phyloP scores from a whole-genome alignment of 2,797 vertebrate species.

The Eospalax fontanierii region DNA sequence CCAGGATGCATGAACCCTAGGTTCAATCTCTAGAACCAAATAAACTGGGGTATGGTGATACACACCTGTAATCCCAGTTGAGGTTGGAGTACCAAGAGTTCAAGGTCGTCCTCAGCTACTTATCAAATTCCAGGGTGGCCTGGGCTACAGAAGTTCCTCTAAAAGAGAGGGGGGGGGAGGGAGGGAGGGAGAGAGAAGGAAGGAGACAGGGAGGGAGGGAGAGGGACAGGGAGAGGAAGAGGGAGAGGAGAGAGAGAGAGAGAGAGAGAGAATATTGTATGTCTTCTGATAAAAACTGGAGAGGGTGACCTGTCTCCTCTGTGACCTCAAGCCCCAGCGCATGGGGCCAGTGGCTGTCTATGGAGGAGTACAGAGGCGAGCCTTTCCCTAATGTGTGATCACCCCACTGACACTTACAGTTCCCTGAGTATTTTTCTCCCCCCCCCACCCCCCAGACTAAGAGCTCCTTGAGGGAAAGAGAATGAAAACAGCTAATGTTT shows the following conservation, averaged over 20 bases:
- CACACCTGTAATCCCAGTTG: background rate
- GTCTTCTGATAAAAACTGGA: background rate
- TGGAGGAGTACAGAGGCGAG: background rate
- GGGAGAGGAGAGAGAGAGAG: no score
- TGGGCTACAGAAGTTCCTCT: no score
- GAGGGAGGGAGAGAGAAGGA: no score
- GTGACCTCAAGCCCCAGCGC: background rate
- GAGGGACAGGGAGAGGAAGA: no score
- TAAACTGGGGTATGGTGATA: background rate
- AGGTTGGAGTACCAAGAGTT: background rate
- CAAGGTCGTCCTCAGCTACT: background rate
- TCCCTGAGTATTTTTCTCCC: background rate
- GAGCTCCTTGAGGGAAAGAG: background rate
- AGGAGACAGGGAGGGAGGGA: no score
- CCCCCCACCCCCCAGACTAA: background rate
- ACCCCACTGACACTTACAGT: background rate
- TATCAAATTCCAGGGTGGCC: background rate
- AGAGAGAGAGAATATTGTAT: no score
- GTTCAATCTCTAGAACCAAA: background rate
- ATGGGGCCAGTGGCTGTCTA: fast-evolving
- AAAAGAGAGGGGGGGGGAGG: no score
- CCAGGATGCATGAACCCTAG: background rate
- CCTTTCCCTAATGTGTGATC: background rate
- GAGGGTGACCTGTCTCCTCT: background rate
- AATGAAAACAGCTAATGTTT: background rate